A percentile compares a stretch with the other conserved stretches of the same genome.
phyloP scores from a whole-genome alignment of 1,140 invertebrate species.

The Leptinotarsa lineolata region DNA sequence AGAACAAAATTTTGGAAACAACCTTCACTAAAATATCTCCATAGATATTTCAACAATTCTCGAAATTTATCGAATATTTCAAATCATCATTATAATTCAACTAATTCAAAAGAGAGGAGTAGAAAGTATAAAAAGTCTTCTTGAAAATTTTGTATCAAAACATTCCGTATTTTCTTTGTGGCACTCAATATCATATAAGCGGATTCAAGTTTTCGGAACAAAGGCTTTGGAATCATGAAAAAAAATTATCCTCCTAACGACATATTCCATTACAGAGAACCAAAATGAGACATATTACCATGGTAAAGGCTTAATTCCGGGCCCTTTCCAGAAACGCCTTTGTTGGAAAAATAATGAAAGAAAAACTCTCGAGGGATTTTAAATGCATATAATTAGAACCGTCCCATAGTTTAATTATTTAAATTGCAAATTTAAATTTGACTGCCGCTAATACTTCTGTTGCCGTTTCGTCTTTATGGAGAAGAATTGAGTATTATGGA shows the following conservation, averaged over 20 bases:
- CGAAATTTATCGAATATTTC: no score
- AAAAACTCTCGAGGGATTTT: slow-evolving; percentile 37
- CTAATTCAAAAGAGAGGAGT: no score
- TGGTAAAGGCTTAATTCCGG: not conserved
- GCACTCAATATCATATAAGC: no score
- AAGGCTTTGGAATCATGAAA: not conserved
- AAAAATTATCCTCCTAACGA: not conserved
- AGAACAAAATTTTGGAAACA: no score
- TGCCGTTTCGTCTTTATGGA: slow-evolving; percentile 19
- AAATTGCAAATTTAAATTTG: slow-evolving; percentile 37
- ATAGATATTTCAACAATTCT: no score
- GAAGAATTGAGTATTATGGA: not conserved
- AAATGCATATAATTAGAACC: slow-evolving; percentile 38
- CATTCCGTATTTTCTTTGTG: no score
- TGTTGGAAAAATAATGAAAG: slow-evolving; percentile 34
- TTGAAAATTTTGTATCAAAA: no score
- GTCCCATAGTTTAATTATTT: slow-evolving; percentile 37
- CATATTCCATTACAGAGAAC: not conserved
- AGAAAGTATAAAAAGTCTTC: no score
- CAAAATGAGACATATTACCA: slow-evolving; percentile 18
- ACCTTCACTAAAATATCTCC: no score
- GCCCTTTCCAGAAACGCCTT: slow-evolving; percentile 7
- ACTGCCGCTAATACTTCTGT: slow-evolving; percentile 21
- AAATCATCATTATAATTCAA: no score
- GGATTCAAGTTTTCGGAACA: not conserved